These are phyloP conservation scores for Amblyopsis rosae DNA, from an alignment of 2,113 vertebrate genomes.

Conservation along the genomic window DNA sequence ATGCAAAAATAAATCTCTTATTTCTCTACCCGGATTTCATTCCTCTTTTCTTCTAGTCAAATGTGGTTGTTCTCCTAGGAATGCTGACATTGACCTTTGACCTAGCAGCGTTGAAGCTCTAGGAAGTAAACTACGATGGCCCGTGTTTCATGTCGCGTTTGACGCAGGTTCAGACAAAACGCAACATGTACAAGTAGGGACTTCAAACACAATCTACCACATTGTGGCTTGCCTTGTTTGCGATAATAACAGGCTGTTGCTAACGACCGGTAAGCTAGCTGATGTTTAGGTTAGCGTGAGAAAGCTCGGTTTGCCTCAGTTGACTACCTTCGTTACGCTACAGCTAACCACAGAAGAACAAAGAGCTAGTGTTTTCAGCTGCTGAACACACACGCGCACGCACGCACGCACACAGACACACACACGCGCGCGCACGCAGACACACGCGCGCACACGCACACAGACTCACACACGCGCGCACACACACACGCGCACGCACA, in stretches of 20 bases:
- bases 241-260: slow-evolving; percentile 15
- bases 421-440: not conserved
- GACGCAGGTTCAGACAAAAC: not conserved
- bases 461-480: slow-evolving; percentile 23
- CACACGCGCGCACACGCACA: slow-evolving; percentile 18
- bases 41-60: no score
- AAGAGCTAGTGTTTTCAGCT: not conserved
- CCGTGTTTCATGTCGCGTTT: no score
- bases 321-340: slow-evolving; percentile 1
- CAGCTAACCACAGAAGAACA: slow-evolving; percentile 16
- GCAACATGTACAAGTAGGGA: not conserved
- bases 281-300: slow-evolving; percentile 15
- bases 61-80: not conserved
- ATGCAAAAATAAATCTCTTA: no score
- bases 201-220: not conserved
- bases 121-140: no score
- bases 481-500: slow-evolving; percentile 21
- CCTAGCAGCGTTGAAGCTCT: not conserved
- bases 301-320: not conserved
- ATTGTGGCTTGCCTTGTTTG: not conserved
- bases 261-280: slow-evolving; percentile 11
- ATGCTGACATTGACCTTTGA: not conserved
- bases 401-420: slow-evolving; percentile 20
- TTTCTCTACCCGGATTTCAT: no score
- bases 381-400: not conserved